Conservation (phyloP, 1,140 invertebrate species). For the Leptestheria dahalacensis region DNA sequence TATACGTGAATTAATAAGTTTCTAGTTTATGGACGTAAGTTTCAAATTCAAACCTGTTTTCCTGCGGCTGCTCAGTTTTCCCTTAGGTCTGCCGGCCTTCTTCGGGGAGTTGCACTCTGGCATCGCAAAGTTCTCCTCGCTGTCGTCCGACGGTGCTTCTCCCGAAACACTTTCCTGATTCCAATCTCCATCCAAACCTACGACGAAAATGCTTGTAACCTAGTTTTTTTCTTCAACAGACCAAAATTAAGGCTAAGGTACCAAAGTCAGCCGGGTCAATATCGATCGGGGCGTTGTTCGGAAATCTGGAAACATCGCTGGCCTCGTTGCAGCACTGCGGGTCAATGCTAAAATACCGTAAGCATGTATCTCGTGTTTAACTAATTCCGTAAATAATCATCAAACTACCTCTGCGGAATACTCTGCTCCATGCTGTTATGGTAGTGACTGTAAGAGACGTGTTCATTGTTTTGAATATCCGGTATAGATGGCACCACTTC, state of each 20-base stretch:
- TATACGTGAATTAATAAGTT: no score
- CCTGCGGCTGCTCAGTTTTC: neutral
- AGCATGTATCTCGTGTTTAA: neutral
- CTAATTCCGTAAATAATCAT: neutral
- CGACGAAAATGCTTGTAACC: neutral
- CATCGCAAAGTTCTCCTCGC: neutral
- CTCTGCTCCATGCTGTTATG: neutral
- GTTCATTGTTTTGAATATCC: no score
- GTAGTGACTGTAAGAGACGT: no score
- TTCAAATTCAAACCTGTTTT: constrained; percentile 3
- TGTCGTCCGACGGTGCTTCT: neutral
- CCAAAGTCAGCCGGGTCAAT: neutral
- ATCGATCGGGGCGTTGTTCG: neutral
- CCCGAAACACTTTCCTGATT: neutral
- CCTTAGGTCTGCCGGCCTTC: constrained; percentile 7
- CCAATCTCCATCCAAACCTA: constrained; percentile 1
- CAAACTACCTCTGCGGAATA: neutral
- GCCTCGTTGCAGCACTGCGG: neutral
- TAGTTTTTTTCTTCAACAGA: neutral
- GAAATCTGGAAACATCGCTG: neutral
- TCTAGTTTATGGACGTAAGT: neutral
- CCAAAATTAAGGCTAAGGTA: neutral
- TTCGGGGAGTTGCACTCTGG: neutral
- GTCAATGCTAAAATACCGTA: neutral
- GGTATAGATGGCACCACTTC: neutral